phyloP scores from a whole-genome alignment of 2,888 invertebrate genomes.

The Leptinotarsa peninsularis region DNA sequence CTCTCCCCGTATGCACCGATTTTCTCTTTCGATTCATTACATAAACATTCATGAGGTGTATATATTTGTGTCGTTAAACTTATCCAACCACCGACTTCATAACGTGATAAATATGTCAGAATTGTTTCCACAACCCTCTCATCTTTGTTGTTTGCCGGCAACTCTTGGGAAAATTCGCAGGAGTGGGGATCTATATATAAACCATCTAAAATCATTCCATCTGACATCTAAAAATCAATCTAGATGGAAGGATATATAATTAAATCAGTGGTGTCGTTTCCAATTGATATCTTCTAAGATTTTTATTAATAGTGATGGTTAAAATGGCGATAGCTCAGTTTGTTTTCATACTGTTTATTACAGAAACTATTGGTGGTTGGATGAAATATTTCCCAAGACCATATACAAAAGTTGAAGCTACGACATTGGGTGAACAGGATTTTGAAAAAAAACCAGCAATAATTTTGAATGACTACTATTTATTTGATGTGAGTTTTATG shows the following conservation, averaged over 20 bases:
- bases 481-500: conserved; percentile 16
- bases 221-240: neutral
- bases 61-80: conserved; percentile 1
- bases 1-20: conserved; percentile 10
- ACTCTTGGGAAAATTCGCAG: conserved; percentile 6
- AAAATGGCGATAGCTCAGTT: conserved; percentile 7
- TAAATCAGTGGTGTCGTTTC: neutral
- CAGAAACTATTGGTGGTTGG: conserved; percentile 14
- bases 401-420: neutral
- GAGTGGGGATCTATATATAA: conserved; percentile 27
- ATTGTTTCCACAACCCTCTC: conserved; percentile 10
- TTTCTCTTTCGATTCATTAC: neutral
- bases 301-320: neutral
- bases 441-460: neutral
- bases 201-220: conserved; percentile 11
- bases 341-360: neutral
- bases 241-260: neutral
- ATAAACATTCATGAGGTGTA: neutral
- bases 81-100: conserved; percentile 4
- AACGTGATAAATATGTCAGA: conserved; percentile 18
- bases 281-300: neutral
- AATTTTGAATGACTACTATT: neutral
- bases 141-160: conserved; percentile 14
- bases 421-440: neutral
- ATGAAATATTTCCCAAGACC: conserved; percentile 3